Conservation (phyloP, 2,797 vertebrate genomes). For the Xiphophorus birchmanni region DNA sequence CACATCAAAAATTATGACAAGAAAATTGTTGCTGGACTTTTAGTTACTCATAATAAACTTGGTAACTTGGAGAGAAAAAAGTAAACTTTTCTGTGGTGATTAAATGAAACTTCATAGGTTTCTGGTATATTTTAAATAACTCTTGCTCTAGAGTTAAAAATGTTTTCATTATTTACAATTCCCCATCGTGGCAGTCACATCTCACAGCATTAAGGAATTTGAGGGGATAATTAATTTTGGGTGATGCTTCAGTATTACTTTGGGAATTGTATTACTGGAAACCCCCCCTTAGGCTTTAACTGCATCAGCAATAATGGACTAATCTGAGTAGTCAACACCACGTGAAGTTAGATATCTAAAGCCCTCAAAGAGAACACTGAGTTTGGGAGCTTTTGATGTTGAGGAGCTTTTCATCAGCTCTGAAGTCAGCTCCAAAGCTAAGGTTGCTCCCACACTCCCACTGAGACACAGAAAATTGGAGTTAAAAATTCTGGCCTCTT, state of each 20-base stretch:
- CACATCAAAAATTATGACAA: neutral
- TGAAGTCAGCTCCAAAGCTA: slow-evolving; percentile 14
- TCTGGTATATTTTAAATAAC: neutral
- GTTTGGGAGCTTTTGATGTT: slow-evolving; percentile 31
- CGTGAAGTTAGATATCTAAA: neutral
- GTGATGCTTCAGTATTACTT: neutral
- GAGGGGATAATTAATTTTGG: neutral
- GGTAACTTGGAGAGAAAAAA: neutral
- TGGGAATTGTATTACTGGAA: neutral
- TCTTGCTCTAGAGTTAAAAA: neutral
- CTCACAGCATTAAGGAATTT: neutral
- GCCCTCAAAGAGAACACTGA: slow-evolving; percentile 12
- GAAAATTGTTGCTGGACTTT: neutral
- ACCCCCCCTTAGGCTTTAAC: neutral
- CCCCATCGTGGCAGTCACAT: neutral
- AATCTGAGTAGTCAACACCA: neutral
- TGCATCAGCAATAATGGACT: slow-evolving; percentile 4
- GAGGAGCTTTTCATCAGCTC: slow-evolving; percentile 31
- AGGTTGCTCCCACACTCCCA: slow-evolving; percentile 17
- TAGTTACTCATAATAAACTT: neutral
- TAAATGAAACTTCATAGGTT: neutral
- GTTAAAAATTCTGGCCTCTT: slow-evolving; percentile 32
- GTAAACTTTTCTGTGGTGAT: neutral
- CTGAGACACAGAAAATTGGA: slow-evolving; percentile 26
- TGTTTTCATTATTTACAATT: slow-evolving; percentile 3